Percentiles rank a stretch among this genome's conserved stretches.
Conservation (phyloP, 2,888 invertebrate species). For the Eupithecia insigniata region DNA sequence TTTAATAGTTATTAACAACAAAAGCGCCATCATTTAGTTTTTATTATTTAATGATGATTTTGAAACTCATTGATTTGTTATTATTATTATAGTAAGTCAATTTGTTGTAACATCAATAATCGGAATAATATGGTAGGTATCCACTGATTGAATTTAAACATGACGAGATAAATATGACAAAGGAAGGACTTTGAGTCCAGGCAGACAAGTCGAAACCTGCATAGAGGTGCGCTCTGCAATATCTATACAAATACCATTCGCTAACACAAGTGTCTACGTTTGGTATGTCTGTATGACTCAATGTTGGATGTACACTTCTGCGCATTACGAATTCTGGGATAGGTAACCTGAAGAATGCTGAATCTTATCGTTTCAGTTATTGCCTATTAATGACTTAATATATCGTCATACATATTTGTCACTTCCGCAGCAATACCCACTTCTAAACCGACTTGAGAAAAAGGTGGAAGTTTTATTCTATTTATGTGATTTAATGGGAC, state of each 20-base stretch:
- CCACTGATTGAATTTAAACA: neutral
- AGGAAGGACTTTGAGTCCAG: neutral
- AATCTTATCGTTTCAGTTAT: neutral
- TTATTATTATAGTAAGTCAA: no score
- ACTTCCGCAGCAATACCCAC: no score
- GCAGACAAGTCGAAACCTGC: slow-evolving; percentile 53
- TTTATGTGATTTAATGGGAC: no score
- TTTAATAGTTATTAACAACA: neutral
- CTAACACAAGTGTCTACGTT: neutral
- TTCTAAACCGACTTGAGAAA: no score
- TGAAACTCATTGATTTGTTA: neutral
- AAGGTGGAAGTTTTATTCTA: no score
- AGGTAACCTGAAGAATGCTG: neutral
- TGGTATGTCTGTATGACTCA: slow-evolving; percentile 9
- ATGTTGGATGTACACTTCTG: neutral
- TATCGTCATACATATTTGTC: no score
- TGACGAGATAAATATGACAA: neutral
- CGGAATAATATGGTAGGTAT: neutral
- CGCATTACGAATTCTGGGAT: neutral
- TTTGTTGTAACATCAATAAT: neutral
- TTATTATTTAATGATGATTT: neutral
- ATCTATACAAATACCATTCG: slow-evolving; percentile 1
- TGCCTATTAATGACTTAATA: no score
- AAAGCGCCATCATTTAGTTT: neutral
- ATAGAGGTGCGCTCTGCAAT: slow-evolving; percentile 42